phyloP scores from a whole-genome alignment of 2,797 vertebrate species.

The Rousettus madagascariensis region DNA sequence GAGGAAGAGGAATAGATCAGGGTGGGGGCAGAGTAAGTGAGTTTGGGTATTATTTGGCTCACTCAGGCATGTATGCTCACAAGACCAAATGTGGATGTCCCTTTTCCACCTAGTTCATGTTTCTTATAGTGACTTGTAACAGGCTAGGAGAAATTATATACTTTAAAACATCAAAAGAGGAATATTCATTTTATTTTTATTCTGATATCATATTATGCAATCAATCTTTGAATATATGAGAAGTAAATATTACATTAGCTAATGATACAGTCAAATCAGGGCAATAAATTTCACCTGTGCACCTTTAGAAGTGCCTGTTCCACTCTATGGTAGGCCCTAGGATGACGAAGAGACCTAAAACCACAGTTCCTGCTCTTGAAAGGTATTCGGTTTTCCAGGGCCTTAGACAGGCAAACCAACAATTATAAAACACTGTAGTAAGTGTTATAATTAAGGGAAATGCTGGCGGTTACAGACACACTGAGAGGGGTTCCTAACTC shows the following conservation, averaged over 20 bases:
- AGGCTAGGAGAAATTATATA: background rate
- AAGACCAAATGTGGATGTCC: background rate
- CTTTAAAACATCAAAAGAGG: slow-evolving; percentile 16
- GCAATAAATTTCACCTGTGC: background rate
- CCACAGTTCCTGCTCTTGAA: background rate
- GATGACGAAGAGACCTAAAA: background rate
- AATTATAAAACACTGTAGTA: background rate
- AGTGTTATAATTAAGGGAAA: background rate
- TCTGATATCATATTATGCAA: background rate
- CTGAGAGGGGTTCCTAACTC: background rate
- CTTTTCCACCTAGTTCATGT: background rate
- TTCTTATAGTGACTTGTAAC: background rate
- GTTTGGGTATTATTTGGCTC: background rate
- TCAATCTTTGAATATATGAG: background rate
- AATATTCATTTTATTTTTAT: slow-evolving; percentile 1
- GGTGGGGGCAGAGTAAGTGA: accelerated
- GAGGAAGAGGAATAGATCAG: background rate
- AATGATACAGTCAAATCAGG: background rate
- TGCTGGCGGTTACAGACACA: background rate
- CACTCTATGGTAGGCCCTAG: background rate
- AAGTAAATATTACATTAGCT: slow-evolving; percentile 23
- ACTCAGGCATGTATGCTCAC: accelerated
- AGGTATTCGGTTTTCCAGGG: background rate
- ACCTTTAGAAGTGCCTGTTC: background rate
- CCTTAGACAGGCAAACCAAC: background rate